Percentiles rank a stretch among this genome's conserved stretches.
Conservation (phyloP, 1,140 invertebrate genomes). For the Ectropis grisescens region DNA sequence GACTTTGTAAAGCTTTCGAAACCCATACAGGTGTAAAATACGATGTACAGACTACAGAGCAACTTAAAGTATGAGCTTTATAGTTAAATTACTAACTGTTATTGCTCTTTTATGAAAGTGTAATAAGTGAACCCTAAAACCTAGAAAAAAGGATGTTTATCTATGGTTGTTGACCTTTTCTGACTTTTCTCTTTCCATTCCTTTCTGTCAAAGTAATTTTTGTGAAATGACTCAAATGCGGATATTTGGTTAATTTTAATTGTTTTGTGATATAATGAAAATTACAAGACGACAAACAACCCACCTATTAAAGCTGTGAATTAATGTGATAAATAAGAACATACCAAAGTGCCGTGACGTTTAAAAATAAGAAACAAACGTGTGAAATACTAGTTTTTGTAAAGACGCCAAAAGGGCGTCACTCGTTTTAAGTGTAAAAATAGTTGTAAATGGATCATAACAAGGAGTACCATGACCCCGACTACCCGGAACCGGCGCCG, state of each 20-base stretch:
- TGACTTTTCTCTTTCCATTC: no score
- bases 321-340: constrained; percentile 14
- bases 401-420: constrained; percentile 19
- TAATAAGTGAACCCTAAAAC: no score
- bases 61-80: no score
- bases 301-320: constrained; percentile 12
- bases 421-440: constrained; percentile 17
- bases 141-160: no score
- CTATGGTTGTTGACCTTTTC: no score
- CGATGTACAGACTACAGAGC: no score
- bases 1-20: no score
- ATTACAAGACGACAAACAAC: constrained; percentile 7
- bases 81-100: no score
- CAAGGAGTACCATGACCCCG: constrained; percentile 54
- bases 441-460: constrained; percentile 42
- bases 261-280: constrained; percentile 16
- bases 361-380: not conserved
- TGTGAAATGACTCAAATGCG: no score
- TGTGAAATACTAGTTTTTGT: not conserved
- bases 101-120: no score
- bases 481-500: constrained; percentile 41
- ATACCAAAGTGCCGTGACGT: constrained; percentile 17
- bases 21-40: no score
- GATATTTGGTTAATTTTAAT: constrained; percentile 26
- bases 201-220: no score